phyloP scores from a whole-genome alignment of 92 coral and sea anemone genomes.

The Parazoanthus darwini region DNA sequence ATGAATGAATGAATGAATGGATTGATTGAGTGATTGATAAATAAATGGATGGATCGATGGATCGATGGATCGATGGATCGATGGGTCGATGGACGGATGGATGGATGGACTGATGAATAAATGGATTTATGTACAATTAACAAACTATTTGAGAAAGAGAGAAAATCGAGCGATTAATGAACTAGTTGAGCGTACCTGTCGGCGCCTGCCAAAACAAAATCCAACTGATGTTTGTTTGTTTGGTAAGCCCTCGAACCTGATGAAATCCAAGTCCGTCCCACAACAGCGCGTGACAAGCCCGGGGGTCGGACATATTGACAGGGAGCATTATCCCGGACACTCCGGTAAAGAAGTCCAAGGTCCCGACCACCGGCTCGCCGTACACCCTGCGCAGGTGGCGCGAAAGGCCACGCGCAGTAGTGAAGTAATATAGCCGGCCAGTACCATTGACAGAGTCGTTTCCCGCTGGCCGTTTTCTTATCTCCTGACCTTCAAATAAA shows the following conservation, averaged over 20 bases:
- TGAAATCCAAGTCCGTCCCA: constrained; percentile 80
- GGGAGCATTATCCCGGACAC: constrained; percentile 70
- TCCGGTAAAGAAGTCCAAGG: constrained; percentile 48
- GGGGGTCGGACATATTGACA: constrained; percentile 33
- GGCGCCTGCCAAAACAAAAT: constrained; percentile 81
- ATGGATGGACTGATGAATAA: too few relatives aligned
- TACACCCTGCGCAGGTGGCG: constrained; percentile 52
- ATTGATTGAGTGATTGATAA: too few relatives aligned
- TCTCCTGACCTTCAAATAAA: constrained; percentile 10
- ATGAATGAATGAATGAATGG: too few relatives aligned
- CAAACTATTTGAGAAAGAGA: background rate
- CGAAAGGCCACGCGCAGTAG: constrained; percentile 44
- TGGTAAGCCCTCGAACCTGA: constrained; percentile 61
- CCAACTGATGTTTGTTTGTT: constrained; percentile 51
- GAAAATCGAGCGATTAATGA: background rate
- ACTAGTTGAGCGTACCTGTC: constrained; percentile 44
- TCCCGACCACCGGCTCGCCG: constrained; percentile 56
- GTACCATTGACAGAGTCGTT: constrained; percentile 34
- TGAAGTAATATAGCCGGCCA: constrained; percentile 49
- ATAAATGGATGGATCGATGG: too few relatives aligned
- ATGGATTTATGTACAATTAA: background rate
- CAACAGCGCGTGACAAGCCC: constrained; percentile 62
- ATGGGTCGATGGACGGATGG: background rate
- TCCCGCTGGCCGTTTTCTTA: background rate
- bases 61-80: too few relatives aligned